These are phyloP conservation scores for Neoarius graeffei DNA, from an alignment of 2,113 vertebrate species.

Conservation along the genomic window DNA sequence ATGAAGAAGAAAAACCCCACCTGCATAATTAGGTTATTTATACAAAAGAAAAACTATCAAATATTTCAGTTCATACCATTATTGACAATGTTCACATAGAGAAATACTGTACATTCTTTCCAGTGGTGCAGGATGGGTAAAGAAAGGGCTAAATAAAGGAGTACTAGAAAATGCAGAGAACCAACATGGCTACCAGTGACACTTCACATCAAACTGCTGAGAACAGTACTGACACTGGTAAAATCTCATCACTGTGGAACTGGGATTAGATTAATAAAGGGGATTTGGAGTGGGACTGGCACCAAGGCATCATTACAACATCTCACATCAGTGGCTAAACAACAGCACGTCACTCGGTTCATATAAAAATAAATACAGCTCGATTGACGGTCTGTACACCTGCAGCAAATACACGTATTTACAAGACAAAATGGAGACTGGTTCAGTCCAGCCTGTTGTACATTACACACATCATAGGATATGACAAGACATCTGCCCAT, in stretches of 20 bases:
- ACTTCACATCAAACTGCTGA: not conserved
- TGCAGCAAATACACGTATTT: constrained; percentile 23
- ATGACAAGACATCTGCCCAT: not conserved
- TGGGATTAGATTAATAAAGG: not conserved
- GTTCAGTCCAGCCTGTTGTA: not conserved
- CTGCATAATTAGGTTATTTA: not conserved
- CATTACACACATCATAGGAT: not conserved
- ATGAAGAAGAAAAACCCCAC: not conserved
- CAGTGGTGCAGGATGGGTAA: not conserved
- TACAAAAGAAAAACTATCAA: not conserved
- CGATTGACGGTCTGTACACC: not conserved
- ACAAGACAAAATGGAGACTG: constrained; percentile 1
- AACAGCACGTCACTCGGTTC: constrained; percentile 7
- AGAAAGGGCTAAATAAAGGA: not conserved
- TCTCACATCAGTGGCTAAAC: constrained; percentile 2
- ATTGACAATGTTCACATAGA: not conserved
- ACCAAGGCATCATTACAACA: constrained; percentile 37
- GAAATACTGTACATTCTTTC: not conserved
- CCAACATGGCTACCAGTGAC: not conserved
- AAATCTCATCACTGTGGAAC: not conserved
- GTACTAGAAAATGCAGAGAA: not conserved
- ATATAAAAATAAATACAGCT: constrained; percentile 40
- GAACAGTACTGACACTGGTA: not conserved
- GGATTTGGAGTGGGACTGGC: not conserved
- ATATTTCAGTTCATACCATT: not conserved